Percentiles rank a stretch among this genome's conserved stretches.
Evolutionary conservation across 2,888 invertebrate species (phyloP).

Genomic region (Gisinianus flammeolus): DNA sequence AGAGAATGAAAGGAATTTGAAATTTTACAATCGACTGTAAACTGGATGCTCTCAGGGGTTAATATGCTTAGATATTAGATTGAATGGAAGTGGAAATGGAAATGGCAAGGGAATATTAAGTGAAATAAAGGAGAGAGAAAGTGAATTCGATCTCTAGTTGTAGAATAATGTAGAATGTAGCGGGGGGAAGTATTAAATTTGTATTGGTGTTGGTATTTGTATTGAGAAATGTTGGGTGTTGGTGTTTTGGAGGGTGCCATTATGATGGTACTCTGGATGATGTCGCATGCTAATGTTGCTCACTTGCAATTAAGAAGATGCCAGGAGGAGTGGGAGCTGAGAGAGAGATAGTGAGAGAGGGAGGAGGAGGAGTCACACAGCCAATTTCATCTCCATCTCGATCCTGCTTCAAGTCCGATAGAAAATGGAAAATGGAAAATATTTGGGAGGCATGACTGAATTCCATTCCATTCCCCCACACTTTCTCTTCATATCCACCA

Average conservation of each 20-base stretch:
- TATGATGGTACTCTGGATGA: slow-evolving; percentile 7
- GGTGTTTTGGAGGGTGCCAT: slow-evolving; percentile 14
- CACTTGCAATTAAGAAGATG: background rate
- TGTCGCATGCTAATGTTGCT: slow-evolving; percentile 22
- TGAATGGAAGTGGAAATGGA: no score
- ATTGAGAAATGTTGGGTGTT: background rate
- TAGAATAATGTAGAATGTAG: no score
- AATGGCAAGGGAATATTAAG: no score
- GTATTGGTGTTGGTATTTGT: background rate
- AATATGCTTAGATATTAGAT: no score
- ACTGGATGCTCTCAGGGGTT: no score
- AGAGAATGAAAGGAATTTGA: no score
- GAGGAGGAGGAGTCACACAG: background rate
- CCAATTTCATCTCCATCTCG: background rate
- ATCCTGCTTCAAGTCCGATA: no score
- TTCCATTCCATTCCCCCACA: no score
- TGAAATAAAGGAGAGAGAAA: no score
- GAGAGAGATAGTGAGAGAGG: background rate
- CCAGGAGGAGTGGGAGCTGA: background rate
- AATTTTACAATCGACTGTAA: no score
- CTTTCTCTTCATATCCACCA: no score
- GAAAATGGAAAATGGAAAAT: background rate
- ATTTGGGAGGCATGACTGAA: background rate
- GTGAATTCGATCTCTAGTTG: no score
- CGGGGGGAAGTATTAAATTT: background rate